phyloP scores from a whole-genome alignment of 2,113 vertebrate genomes.

The Plestiodon gilberti region DNA sequence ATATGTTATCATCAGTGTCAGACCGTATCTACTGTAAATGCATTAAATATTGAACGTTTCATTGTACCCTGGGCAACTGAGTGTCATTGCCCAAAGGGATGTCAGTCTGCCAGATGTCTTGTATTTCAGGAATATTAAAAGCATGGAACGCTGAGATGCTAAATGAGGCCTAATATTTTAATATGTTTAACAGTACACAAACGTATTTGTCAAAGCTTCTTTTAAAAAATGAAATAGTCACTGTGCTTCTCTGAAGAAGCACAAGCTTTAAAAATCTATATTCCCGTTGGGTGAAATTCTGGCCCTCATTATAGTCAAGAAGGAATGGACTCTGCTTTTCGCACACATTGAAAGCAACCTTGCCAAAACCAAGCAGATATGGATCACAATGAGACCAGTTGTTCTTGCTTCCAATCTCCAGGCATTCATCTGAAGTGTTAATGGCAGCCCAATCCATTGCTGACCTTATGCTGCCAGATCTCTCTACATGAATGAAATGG shows the following conservation, averaged over 20 bases:
- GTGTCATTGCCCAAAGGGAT: not conserved
- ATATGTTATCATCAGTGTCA: not conserved
- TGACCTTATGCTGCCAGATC: too few species aligned
- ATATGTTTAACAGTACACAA: not conserved
- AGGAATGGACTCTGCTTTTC: not conserved
- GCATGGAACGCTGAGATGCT: not conserved
- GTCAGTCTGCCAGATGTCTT: not conserved
- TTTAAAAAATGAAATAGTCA: not conserved
- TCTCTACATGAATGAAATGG: too few species aligned
- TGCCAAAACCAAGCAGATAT: too few species aligned
- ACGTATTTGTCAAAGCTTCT: not conserved
- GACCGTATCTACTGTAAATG: not conserved
- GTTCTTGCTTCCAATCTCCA: too few species aligned
- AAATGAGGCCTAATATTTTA: not conserved
- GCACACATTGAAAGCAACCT: too few species aligned
- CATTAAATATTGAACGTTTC: constrained; percentile 11
- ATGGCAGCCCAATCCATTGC: too few species aligned
- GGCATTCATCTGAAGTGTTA: too few species aligned
- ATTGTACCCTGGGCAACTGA: not conserved
- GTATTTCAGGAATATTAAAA: not conserved
- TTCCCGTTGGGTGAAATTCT: not conserved
- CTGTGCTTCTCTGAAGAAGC: not conserved
- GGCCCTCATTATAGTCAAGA: not conserved
- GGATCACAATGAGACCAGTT: too few species aligned
- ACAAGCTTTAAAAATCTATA: not conserved